Base-by-base conservation (phyloP, 2,113 vertebrate species). In the Atherinomorus stipes region DNA sequence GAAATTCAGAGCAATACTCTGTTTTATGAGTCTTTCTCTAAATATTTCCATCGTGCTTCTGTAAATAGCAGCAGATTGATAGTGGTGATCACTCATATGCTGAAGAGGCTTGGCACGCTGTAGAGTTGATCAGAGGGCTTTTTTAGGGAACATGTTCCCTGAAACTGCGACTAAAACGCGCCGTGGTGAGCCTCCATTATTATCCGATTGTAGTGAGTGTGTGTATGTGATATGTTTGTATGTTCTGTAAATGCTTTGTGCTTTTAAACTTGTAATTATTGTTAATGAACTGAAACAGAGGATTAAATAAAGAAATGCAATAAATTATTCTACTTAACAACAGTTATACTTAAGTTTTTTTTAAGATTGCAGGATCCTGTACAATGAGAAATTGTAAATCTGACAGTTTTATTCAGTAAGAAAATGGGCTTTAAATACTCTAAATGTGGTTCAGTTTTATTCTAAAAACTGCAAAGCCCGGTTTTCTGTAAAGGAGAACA, bases 311-410 rank as follows among this genome's bases (percentile, higher is more conserved):
- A 89, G 77, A 93, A 81, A 78, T 91, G 93, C 93, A 94, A 95
- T 95, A 95, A 94, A 95, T 94, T 90, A 94, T 94, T 94, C 92
- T 95, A 91, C 86, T 76, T 87, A 91, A 86, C 60, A 69, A 56
- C 42, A 40, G 7, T 26, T 53, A 16, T 16, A 1, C 11, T 1
- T 2, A 12, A 7, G 8, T 4, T 7, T 18, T 13, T 23, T 64
- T 9, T 7, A 34, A 4, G 5, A 34, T 34, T 34, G 9, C 8
- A 34, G 31, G 31, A 34, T 9, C 9, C 8, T 34, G 31, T 34
- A 34, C 28, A 28, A 3, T 3, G 28, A 28, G 28, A 28, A 28
- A 4, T 28, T 28, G 28, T 40, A 11, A 40, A 10, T 8, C 38
- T 9, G 38, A 40, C 12, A 25, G 25, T 22, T 51, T 23, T 11